Base-by-base conservation (phyloP, 2,888 invertebrate genomes). In the Ornithoptera alexandrae region DNA sequence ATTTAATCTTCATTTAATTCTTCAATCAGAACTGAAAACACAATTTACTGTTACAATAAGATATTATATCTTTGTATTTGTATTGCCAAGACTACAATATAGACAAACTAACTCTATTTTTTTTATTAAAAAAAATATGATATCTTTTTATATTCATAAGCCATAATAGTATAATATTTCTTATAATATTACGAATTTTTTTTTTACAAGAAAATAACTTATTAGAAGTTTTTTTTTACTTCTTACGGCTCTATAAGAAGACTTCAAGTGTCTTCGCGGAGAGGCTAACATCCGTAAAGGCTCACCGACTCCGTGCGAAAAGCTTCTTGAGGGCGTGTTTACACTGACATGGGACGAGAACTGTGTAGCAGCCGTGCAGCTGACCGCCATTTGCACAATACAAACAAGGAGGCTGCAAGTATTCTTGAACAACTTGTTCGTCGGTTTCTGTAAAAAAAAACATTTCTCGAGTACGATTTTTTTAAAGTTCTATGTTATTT, bases 261-360 rank as follows among this genome's bases (percentile, higher is more conserved):
- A 72, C 62, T 72, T 75, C 4, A 71, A 74, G 39, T 67, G 53
- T 72, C 70, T 10, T 76, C 74, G 62, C 80, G 80, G 72, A 79
- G 73, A 77, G 8, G 74, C 77, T 4, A 75, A 69, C 58, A 77
- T 65, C 8, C 84, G 78, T 69, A 89, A 63, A 0, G 88, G 90
- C 72, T 92, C 85, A 1, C 93, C 93, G 36, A 93, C 93, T 42
- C 93, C 93, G 68, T 93, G 92, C 24, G 86, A 82, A 79, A 85
- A 92, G 74, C 91, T 92, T 22, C 85, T 79, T 18, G 88, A 82
- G 6, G 93, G 93, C 18, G 93, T 92, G 74, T 84, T 88, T 57
- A 93, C 84, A 72, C 83, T 88, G 58, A 93, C 89, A 74, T 93
- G 93, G 4, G 93, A 93, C 0, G 88, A 78, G 78, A 92, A 93